phyloP scores from a whole-genome alignment of 92 coral and sea anemone genomes.

The Micromussa lordhowensis region DNA sequence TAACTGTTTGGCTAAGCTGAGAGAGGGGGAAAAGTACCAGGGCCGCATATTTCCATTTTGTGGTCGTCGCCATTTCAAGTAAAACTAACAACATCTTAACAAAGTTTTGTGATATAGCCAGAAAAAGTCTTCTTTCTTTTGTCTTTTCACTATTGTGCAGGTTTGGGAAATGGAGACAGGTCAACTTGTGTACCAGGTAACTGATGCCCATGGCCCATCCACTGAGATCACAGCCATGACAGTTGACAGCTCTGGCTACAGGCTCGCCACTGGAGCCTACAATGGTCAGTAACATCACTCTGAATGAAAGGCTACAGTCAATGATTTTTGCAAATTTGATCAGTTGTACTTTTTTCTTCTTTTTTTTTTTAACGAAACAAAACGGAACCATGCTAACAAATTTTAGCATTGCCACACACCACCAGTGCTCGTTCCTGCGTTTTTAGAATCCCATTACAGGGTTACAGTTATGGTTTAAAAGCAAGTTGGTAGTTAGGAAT shows the following conservation, averaged over 20 bases:
- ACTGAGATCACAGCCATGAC: conserved; percentile 92
- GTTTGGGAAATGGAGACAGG: conserved; percentile 99
- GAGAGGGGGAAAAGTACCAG: no score
- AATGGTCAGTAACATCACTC: conserved; percentile 70
- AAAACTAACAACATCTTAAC: not conserved
- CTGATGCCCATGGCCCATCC: conserved; percentile 90
- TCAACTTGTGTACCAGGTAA: conserved; percentile 86
- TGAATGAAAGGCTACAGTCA: not conserved
- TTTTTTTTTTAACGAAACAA: no score
- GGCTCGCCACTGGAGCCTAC: conserved; percentile 96
- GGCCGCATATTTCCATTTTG: not conserved
- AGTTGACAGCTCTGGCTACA: conserved; percentile 87
- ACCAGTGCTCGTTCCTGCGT: no score
- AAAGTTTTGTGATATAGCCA: not conserved
- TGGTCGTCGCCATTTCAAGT: no score
- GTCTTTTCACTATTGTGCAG: conserved; percentile 28
- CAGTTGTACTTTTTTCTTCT: not conserved
- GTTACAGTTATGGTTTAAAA: no score
- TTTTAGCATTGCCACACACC: no score
- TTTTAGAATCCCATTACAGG: no score
- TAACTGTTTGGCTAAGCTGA: no score
- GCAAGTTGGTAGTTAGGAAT: no score
- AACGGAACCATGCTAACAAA: no score
- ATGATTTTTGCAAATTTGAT: not conserved
- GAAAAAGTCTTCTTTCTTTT: no score